Base-by-base conservation (phyloP, 2,888 invertebrate genomes). In the Phymatocera aterrima region DNA sequence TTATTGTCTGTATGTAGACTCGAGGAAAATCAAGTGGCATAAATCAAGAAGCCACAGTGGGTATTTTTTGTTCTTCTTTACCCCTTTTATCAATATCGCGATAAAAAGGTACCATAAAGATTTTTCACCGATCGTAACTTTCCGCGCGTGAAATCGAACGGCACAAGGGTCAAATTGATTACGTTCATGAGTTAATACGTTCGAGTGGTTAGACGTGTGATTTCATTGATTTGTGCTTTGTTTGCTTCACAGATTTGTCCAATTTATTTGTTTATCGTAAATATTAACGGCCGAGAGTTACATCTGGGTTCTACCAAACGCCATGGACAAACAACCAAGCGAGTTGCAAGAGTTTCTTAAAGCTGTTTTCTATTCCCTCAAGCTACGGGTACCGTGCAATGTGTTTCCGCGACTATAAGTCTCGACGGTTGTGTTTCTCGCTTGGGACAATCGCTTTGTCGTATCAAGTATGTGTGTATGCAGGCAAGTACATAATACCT, bases 201-300 rank as follows among this genome's bases (percentile, higher is more conserved):
- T 64, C 10, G 8, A 8, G 64, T 2, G n/a, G 12, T 24, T 28
- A 12, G n/a, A n/a, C 37, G 18, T 34, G 64, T 40, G 37, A 64
- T 64, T 64, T 37, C 18, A 64, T 64, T 18, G 64, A 64, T 40
- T 18, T 64, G 37, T 37, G 12, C 28, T 28, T 28, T 57, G 57
- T 57, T 57, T 28, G 1, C 15, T 28, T 57, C 15, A 21, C 12
- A 57, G 57, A 10, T 57, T 57, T 28, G 10, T 28, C 2, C 28
- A 72, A 72, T 72, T 48, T 72, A 72, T 43, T 72, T 51, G 51
- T 72, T 72, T 37, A 72, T 51, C 34, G 72, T 72, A 72, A 72
- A 72, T 72, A 72, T 72, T 72, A 72, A 72, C 72, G 51, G 28
- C 6, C 43, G 51, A 72, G 72, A 72, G 51, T 72, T 51, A 51